These are phyloP conservation scores for Ctenicera cuprea DNA, from an alignment of 2,888 invertebrate species.

Conservation along the genomic window DNA sequence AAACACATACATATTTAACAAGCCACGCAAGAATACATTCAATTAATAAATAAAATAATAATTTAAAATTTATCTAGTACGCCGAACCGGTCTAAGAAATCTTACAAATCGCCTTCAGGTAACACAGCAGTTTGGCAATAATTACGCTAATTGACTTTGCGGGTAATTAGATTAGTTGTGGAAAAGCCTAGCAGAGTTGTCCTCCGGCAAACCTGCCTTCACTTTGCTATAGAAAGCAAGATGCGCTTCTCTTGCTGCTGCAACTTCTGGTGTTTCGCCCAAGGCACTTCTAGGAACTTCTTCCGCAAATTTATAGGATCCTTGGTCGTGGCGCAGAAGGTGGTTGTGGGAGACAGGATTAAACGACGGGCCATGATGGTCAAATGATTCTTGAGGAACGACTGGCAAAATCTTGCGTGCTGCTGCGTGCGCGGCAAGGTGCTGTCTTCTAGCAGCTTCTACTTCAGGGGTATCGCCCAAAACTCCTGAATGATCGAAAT, in stretches of 20 bases:
- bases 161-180: neutral
- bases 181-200: constrained; percentile 1
- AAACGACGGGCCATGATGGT: constrained; percentile 9
- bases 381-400: neutral
- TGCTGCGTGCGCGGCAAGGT: constrained; percentile 44
- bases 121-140: no score
- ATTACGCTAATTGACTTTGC: no score
- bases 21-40: no score
- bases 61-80: no score
- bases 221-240: constrained; percentile 53
- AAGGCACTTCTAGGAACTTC: constrained; percentile 59
- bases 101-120: no score
- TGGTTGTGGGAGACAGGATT: constrained; percentile 6
- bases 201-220: constrained; percentile 48
- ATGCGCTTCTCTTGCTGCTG: constrained; percentile 61
- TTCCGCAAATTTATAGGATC: constrained; percentile 53
- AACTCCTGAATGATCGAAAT: neutral
- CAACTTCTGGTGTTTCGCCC: constrained; percentile 63
- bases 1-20: no score
- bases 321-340: neutral
- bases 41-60: no score
- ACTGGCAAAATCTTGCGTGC: constrained; percentile 21
- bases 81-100: no score
- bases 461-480: constrained; percentile 49
- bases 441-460: constrained; percentile 38